Evolutionary conservation across 2,797 vertebrate genomes (phyloP).

Genomic region (Petrocephalus sullivani): DNA sequence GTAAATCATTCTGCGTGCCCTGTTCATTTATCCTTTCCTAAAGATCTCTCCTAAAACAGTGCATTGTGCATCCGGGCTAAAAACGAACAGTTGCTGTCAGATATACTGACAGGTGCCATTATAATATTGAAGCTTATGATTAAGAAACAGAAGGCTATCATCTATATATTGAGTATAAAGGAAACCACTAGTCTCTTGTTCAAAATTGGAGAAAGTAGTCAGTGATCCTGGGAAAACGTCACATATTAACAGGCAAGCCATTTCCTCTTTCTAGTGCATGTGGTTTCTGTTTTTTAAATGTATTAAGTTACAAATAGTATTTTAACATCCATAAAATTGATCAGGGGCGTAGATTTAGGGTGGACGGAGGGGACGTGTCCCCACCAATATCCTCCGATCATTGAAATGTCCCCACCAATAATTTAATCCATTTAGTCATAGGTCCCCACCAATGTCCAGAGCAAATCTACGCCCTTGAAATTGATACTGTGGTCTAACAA

Average conservation of each 20-base stretch:
- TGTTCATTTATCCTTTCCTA: not conserved
- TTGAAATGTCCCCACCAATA: no score
- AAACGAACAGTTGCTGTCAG: not conserved
- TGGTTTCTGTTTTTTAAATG: not conserved
- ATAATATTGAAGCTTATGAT: not conserved
- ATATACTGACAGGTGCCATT: constrained; percentile 1
- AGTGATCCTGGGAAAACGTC: not conserved
- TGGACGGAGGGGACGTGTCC: no score
- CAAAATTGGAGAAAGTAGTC: not conserved
- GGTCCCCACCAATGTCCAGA: no score
- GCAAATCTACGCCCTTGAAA: no score
- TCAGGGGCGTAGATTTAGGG: no score
- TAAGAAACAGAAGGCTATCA: not conserved
- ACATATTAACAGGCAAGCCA: not conserved
- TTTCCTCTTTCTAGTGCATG: not conserved
- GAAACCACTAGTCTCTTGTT: not conserved
- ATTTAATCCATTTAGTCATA: no score
- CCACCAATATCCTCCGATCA: no score
- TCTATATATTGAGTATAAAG: not conserved
- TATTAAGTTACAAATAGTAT: not conserved
- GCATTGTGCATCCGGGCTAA: not conserved
- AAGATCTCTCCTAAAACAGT: not conserved
- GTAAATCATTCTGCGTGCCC: not conserved
- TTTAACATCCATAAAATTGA: not conserved
- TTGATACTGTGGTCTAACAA: no score